Conservation (phyloP, 2,113 vertebrate species). For the Crocuta crocuta region DNA sequence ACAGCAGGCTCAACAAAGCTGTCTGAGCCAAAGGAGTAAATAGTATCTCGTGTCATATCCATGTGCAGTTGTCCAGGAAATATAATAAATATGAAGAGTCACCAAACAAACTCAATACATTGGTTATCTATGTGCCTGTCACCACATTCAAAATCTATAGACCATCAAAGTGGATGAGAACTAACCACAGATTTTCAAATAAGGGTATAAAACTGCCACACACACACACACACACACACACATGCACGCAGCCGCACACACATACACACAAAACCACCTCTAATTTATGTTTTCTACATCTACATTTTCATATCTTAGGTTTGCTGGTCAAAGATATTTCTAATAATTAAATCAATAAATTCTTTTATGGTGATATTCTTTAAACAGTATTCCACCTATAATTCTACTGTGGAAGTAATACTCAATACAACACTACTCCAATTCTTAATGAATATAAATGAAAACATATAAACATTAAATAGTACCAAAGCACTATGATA, state of each 20-base stretch:
- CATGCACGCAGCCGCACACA: neutral
- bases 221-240: too few species aligned
- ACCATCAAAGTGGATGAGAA: neutral
- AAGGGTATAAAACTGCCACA: neutral
- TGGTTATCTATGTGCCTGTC: neutral
- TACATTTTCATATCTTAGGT: neutral
- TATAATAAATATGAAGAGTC: neutral
- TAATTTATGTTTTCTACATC: neutral
- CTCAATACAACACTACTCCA: neutral
- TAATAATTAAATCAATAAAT: constrained; percentile 16
- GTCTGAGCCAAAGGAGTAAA: constrained; percentile 96
- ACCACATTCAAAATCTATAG: neutral
- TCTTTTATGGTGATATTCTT: neutral
- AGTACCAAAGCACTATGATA: neutral
- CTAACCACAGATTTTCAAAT: neutral
- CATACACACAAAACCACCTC: neutral
- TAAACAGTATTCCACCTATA: neutral
- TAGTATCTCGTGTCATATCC: constrained; percentile 35
- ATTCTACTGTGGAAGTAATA: neutral
- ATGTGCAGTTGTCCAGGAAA: neutral
- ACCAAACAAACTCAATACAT: neutral
- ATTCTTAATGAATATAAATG: neutral
- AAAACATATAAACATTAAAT: neutral
- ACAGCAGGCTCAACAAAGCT: constrained; percentile 96
- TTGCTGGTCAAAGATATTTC: neutral